Evolutionary conservation across 2,888 invertebrate genomes (phyloP), one percentile per base, ranked within the genome.

Genomic region (Clitarchus hookeri): DNA sequence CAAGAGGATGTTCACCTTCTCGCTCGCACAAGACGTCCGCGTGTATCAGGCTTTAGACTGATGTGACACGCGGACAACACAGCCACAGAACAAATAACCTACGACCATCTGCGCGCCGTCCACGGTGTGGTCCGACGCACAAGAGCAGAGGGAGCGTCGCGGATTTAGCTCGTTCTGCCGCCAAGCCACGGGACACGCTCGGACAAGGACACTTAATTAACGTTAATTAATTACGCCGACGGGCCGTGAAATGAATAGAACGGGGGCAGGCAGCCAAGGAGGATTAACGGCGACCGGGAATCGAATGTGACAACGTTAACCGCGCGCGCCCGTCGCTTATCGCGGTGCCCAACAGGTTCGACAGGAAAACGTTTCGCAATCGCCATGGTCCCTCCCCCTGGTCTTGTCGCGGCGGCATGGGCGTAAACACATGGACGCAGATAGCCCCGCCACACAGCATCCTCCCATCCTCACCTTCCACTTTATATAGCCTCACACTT

Each of bases 201-300:
- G 65, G 65, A 65, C 65, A 65, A 65, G 65, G 65, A 65, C 65
- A 65, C 65, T 65, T 65, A 65, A 65, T 65, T 65, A 65, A 65
- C 65, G 65, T 65, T 65, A 65, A 65, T 65, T 65, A 65, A 65
- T 65, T 65, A 65, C 65, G 65, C 65, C 65, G n/a, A 65, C 65
- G 65, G 65, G 65, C 65, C 65, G 65, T 65, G 65, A 65, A 65
- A 65, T 65, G 65, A 65, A 65, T 65, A n/a, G 19, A 65, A 65
- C 65, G 48, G 48, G 65, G 65, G n/a, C 8, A 65, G 65, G 65
- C 48, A 48, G 48, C 65, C 65, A 23, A 65, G 65, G 65, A 65
- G 65, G n/a, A 65, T 65, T 65, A 65, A 65, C 65, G 65, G 65
- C 65, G 65, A n/a, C 65, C 65, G 65, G 65, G 65, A 65, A 65